phyloP scores from a whole-genome alignment of 2,888 invertebrate genomes.

The Microctonus aethiopoides region DNA sequence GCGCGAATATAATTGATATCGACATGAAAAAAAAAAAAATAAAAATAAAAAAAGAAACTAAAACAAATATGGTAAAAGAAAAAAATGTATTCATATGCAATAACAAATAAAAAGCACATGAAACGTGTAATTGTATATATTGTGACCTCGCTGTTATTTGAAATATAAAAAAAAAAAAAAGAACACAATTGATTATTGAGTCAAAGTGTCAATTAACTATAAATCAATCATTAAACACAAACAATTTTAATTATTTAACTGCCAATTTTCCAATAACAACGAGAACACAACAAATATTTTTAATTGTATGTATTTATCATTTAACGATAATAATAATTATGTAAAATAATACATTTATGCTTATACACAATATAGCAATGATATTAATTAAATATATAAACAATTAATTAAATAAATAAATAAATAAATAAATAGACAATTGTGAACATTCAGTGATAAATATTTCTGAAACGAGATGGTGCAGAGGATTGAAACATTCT shows the following conservation, averaged over 20 bases:
- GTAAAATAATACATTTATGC: conserved; percentile 20
- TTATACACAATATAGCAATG: too few species aligned
- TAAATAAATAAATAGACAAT: conserved; percentile 10
- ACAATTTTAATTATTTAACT: background rate
- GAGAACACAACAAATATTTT: conserved; percentile 7
- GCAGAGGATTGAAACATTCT: conserved; percentile 47
- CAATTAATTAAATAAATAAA: conserved; percentile 25
- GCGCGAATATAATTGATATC: background rate
- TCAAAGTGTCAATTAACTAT: background rate
- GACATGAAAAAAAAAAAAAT: background rate
- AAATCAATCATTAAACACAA: conserved; percentile 1
- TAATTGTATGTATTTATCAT: conserved; percentile 1
- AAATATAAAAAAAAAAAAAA: background rate
- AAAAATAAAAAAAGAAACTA: background rate
- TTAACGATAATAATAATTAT: background rate
- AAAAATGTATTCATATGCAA: background rate
- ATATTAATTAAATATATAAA: too few species aligned
- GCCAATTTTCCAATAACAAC: background rate
- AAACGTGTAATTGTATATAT: background rate
- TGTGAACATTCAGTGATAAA: conserved; percentile 43
- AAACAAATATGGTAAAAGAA: background rate
- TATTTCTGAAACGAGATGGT: conserved; percentile 41
- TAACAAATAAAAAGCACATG: background rate
- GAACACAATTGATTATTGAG: background rate
- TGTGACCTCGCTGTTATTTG: background rate